A percentile compares a stretch with the other conserved stretches of the same genome.
phyloP scores from a whole-genome alignment of 2,888 invertebrate species.

The Conops quadrifasciatus region DNA sequence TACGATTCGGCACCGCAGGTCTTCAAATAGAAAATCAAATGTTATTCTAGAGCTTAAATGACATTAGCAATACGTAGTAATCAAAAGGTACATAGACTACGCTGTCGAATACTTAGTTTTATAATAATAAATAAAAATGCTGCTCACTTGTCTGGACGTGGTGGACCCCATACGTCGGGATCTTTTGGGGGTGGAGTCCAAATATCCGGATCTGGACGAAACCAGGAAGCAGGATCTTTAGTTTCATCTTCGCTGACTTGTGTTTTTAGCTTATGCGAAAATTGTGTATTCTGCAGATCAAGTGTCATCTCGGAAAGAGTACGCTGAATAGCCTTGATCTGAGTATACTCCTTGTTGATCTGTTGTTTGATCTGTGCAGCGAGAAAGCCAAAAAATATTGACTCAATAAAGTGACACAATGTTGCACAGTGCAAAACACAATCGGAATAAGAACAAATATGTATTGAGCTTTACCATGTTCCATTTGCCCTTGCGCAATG shows the following conservation, averaged over 20 bases:
- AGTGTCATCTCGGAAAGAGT: constrained; percentile 64
- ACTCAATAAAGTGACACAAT: constrained; percentile 6
- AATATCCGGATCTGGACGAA: constrained; percentile 78
- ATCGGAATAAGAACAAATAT: constrained; percentile 6
- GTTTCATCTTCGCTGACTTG: constrained; percentile 59
- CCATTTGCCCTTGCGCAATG: constrained; percentile 87
- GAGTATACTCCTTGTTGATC: constrained; percentile 88
- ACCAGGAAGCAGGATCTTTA: constrained; percentile 67
- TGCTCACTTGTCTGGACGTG: constrained; percentile 79
- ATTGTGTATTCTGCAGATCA: constrained; percentile 65
- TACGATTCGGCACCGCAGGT: constrained; percentile 56
- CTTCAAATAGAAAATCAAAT: constrained; percentile 41
- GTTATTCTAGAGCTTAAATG: background rate
- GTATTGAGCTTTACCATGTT: constrained; percentile 77
- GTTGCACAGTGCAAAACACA: no score
- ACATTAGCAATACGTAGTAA: background rate
- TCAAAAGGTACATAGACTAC: background rate
- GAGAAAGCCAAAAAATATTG: background rate
- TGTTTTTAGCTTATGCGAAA: constrained; percentile 64
- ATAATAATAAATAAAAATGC: no score
- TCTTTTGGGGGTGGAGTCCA: constrained; percentile 78
- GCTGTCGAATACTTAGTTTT: no score
- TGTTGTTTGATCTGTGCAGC: constrained; percentile 80
- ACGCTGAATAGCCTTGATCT: constrained; percentile 77
- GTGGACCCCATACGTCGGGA: constrained; percentile 88